Base-by-base conservation (phyloP, 2,888 invertebrate species). In the Panopea generosa region DNA sequence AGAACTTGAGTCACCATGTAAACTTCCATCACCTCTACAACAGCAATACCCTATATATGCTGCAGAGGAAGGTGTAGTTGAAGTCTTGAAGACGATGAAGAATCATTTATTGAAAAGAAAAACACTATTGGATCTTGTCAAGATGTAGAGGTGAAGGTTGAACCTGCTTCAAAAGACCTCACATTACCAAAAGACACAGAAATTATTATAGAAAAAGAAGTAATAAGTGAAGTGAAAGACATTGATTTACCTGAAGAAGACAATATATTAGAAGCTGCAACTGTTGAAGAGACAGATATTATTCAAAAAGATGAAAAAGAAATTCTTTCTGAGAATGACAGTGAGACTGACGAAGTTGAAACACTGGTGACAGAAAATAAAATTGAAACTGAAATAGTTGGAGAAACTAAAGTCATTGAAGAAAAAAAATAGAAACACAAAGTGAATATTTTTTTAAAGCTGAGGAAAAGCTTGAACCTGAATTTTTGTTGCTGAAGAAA, bases 1-100 rank as follows among this genome's bases (percentile, higher is more conserved):
- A 26, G 73, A 80, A 33, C 53, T 77, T 57, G 76, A 80, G 52
- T 72, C 72, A 60, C 75, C 81, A 22, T 65, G 63, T 49, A 77
- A 77, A 52, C 57, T 77, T 3, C 77, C 74, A 16, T 81, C 81
- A 14, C 81, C 81, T 52, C 38, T 68, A 45, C 66, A 73, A 40
- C 69, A 70, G 22, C 69, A 80, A 6, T 80, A 80, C 53, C 53
- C 63, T 47, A 57, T 65, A 16, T 60, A 45, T 45, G 16, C 20
- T 45, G 66, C 57, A 40, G 40, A 56, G 14, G 75, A 77, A 18
- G 53, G 52, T n/a, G 14, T 43, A 22, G 43, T 33, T 20, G 60
- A 71, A 56, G 27, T 69, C 27, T 38, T 38, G 50, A 50, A 27
- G 11, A 26, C 18, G 22, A 52, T 22, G 33, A 16, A 65, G 65